These are phyloP conservation scores for Sylvilagus bachmani DNA, from an alignment of 2,113 vertebrate species.

Conservation along the genomic window DNA sequence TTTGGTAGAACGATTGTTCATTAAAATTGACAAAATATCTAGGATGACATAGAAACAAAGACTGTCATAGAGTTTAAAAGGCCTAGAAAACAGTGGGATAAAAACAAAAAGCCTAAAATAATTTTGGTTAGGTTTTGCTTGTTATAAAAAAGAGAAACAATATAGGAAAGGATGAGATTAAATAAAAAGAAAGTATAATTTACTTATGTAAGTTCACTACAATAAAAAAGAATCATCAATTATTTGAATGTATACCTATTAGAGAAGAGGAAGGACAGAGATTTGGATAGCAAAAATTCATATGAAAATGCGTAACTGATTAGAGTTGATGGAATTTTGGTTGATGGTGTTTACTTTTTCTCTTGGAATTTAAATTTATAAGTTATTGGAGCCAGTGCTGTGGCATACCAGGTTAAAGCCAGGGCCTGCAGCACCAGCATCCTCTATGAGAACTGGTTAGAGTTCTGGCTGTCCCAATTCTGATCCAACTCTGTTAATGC, in stretches of 20 bases:
- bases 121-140: not conserved
- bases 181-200: not conserved
- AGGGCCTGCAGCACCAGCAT: no score
- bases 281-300: not conserved
- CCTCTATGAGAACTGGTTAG: no score
- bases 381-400: not conserved
- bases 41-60: not conserved
- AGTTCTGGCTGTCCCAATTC: no score
- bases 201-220: not conserved
- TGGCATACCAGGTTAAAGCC: no score
- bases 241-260: not conserved
- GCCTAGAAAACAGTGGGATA: not conserved
- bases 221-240: not conserved
- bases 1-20: not conserved
- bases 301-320: not conserved
- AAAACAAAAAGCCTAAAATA: not conserved
- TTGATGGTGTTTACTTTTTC: not conserved
- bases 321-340: not conserved
- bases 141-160: not conserved
- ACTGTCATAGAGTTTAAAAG: not conserved
- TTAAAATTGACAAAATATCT: not conserved
- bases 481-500: no score
- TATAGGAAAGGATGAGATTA: not conserved
- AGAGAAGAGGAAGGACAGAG: not conserved
- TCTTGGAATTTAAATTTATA: not conserved